Conservation (phyloP, 1,140 invertebrate species). For the Drosophila kurseongensis region DNA sequence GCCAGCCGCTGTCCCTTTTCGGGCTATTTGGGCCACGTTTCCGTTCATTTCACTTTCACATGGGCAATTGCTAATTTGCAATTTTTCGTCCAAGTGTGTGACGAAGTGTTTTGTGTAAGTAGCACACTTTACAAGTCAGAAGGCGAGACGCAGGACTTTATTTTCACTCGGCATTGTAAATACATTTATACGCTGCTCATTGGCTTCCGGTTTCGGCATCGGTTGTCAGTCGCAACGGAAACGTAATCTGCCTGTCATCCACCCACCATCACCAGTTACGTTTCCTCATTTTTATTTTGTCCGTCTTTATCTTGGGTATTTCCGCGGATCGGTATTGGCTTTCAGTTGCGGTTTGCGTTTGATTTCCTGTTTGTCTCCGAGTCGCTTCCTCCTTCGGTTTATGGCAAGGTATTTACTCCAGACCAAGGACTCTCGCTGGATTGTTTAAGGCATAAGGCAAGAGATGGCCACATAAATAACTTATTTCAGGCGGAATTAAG, state of each 20-base stretch:
- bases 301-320: slow-evolving; percentile 64
- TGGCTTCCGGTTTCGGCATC: slow-evolving; percentile 71
- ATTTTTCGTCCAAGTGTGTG: slow-evolving; percentile 42
- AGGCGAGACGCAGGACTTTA: slow-evolving; percentile 28
- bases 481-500: slow-evolving; percentile 29
- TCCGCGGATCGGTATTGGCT: slow-evolving; percentile 67
- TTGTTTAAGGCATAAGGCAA: slow-evolving; percentile 21
- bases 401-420: slow-evolving; percentile 35
- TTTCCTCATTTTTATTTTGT: slow-evolving; percentile 23
- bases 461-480: slow-evolving; percentile 26
- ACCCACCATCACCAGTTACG: slow-evolving; percentile 49
- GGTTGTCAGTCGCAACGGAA: slow-evolving; percentile 74
- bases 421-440: slow-evolving; percentile 11
- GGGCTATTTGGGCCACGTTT: slow-evolving; percentile 39
- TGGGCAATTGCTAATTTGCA: slow-evolving; percentile 59
- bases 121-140: slow-evolving; percentile 36
- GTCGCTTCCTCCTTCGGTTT: slow-evolving; percentile 33
- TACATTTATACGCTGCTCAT: slow-evolving; percentile 78
- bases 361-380: slow-evolving; percentile 75
- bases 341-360: slow-evolving; percentile 68
- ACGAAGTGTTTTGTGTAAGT: slow-evolving; percentile 40
- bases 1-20: slow-evolving; percentile 24
- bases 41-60: slow-evolving; percentile 61
- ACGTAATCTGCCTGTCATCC: slow-evolving; percentile 81
- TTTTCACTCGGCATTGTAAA: slow-evolving; percentile 71